Percentiles rank a stretch among this genome's conserved stretches.
Conservation (phyloP, 2,888 invertebrate species). For the Apamea monoglypha region DNA sequence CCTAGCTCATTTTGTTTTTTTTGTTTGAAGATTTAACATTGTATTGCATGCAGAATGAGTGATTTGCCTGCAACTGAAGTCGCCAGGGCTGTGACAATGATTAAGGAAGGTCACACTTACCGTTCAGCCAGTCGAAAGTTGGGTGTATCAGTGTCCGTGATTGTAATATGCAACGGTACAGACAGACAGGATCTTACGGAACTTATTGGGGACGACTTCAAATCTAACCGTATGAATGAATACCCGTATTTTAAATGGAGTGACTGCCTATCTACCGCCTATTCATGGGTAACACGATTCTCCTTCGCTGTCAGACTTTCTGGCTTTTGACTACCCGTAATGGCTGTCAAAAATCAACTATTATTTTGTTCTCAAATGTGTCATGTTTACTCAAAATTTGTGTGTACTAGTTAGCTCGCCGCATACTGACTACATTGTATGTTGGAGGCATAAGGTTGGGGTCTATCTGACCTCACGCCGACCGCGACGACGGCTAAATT, state of each 20-base stretch:
- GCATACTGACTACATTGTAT: no score
- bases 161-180: background rate
- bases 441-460: no score
- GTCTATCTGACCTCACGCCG: no score
- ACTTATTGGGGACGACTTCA: background rate
- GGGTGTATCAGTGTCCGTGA: conserved; percentile 15
- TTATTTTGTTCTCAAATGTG: no score
- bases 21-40: conserved; percentile 9
- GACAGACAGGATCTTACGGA: background rate
- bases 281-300: background rate
- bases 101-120: conserved; percentile 9
- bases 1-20: background rate
- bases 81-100: background rate
- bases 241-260: no score
- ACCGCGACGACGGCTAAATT: no score
- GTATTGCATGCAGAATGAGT: conserved; percentile 18
- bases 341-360: no score
- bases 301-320: no score
- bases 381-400: no score
- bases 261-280: no score
- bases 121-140: background rate
- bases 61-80: conserved; percentile 6
- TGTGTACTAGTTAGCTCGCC: no score
- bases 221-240: background rate
- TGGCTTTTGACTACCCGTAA: background rate